Evolutionary conservation across 2,113 vertebrate species (phyloP), one percentile per base, ranked within the genome.

Genomic region (Ciconia stormi): DNA sequence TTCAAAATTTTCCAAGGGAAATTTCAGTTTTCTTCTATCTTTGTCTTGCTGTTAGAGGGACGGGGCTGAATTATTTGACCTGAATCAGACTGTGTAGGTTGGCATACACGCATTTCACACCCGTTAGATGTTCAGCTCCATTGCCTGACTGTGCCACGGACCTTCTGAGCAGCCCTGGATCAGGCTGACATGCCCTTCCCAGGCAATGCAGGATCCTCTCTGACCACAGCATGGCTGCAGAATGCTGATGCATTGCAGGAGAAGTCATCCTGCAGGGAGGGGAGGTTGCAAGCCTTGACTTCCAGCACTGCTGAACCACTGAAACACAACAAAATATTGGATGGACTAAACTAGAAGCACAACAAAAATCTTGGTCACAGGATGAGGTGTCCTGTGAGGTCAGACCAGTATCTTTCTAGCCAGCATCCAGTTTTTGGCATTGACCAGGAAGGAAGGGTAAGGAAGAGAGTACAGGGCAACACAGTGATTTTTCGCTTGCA

Each of bases 31-130:
- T 82, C 12, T 66, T 79, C 25, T 69, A 1, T 29, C 19, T 76
- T 46, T 84, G 3, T 4, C 63, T 78, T 59, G 11, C 13, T 17
- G 2, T 32, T 55, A 73, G 38, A 69, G 11, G 14, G 21, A 19
- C 20, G 7, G 11, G 29, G 26, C 10, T 83, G 72, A 74, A 59
- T 55, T 81, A 52, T 55, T 38, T 74, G 34, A 38, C 29, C 42
- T 71, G 17, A 14, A 11, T 47, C 18, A 29, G n/a, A 53, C 27
- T 0, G 0, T 29, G 58, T 62, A 32, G 27, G 23, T 32, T 56
- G 66, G 8, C 16, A 22, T 3, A 0, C 3, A 19, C 2, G 4
- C 2, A 1, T 76, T 90, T 82, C 61, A 63, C 38, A 67, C 11
- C 12, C 3, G 0, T 36, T 34, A 15, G 6, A 4, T 26, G 42